Evolutionary conservation across 2,888 invertebrate genomes (phyloP).

Genomic region (Calameuta pallipes): DNA sequence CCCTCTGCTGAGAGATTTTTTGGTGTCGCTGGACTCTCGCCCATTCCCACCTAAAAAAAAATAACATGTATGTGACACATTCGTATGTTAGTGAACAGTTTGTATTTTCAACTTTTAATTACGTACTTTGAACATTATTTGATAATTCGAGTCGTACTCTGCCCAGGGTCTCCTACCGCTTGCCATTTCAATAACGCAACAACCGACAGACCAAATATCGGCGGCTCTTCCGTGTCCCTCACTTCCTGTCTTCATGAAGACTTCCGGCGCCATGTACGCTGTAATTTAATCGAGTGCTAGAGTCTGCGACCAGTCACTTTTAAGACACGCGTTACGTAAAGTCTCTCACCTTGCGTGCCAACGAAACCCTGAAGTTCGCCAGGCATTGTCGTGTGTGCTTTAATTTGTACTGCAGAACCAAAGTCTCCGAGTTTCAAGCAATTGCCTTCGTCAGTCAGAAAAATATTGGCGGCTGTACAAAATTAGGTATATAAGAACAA

Average conservation of each 20-base stretch:
- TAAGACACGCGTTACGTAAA: neutral
- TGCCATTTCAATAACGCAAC: slow-evolving; percentile 95
- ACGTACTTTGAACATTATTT: slow-evolving; percentile 84
- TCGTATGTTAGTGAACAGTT: neutral
- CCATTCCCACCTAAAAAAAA: slow-evolving; percentile 89
- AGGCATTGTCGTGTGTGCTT: slow-evolving; percentile 86
- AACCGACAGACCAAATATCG: slow-evolving; percentile 96
- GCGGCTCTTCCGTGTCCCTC: slow-evolving; percentile 92
- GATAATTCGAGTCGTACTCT: slow-evolving; percentile 91
- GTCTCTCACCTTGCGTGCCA: slow-evolving; percentile 85
- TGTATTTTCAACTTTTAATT: neutral
- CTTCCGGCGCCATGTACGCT: slow-evolving; percentile 98
- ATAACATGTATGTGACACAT: slow-evolving; percentile 30
- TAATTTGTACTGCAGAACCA: slow-evolving; percentile 92
- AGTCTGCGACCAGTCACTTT: neutral
- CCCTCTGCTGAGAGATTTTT: slow-evolving; percentile 84
- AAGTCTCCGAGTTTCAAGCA: slow-evolving; percentile 95
- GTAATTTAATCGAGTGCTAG: slow-evolving; percentile 42
- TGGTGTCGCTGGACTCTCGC: slow-evolving; percentile 83
- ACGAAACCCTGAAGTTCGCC: slow-evolving; percentile 89
- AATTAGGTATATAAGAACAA: slow-evolving; percentile 1
- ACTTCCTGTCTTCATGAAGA: slow-evolving; percentile 83
- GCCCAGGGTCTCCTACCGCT: slow-evolving; percentile 95
- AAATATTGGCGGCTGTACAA: slow-evolving; percentile 86
- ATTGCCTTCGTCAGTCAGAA: slow-evolving; percentile 87